phyloP scores from a whole-genome alignment of 2,797 vertebrate species.

The Sus cebifrons region DNA sequence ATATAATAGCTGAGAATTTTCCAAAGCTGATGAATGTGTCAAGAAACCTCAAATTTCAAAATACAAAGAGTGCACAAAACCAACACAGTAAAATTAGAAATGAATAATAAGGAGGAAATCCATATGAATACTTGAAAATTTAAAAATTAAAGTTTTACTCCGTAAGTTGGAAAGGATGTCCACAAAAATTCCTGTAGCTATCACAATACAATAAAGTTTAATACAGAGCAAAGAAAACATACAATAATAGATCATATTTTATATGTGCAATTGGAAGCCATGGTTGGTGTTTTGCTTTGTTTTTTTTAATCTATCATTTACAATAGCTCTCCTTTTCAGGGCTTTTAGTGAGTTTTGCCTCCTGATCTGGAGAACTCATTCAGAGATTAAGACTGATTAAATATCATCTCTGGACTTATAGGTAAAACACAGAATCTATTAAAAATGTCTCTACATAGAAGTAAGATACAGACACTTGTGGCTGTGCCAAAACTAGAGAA shows the following conservation, averaged over 20 bases:
- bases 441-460: not conserved
- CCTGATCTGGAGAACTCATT: not conserved
- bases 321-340: not conserved
- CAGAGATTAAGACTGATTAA: not conserved
- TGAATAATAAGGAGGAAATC: not conserved
- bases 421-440: not conserved
- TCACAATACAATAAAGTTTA: not conserved
- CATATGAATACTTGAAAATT: not conserved
- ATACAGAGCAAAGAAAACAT: not conserved
- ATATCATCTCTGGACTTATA: not conserved
- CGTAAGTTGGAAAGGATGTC: not conserved
- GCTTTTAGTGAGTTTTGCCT: not conserved
- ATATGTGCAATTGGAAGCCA: not conserved
- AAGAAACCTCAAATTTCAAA: slow-evolving; percentile 11
- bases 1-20: not conserved
- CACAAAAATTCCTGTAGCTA: not conserved
- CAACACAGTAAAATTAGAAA: not conserved
- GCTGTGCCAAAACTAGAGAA: not conserved
- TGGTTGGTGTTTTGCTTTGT: not conserved
- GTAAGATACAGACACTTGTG: not conserved
- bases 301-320: not conserved
- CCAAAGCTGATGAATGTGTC: not conserved
- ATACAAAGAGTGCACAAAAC: not conserved
- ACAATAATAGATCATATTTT: not conserved
- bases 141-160: not conserved